Base-by-base conservation (phyloP, 2,888 invertebrate genomes). In the Marronus borbonicus region DNA sequence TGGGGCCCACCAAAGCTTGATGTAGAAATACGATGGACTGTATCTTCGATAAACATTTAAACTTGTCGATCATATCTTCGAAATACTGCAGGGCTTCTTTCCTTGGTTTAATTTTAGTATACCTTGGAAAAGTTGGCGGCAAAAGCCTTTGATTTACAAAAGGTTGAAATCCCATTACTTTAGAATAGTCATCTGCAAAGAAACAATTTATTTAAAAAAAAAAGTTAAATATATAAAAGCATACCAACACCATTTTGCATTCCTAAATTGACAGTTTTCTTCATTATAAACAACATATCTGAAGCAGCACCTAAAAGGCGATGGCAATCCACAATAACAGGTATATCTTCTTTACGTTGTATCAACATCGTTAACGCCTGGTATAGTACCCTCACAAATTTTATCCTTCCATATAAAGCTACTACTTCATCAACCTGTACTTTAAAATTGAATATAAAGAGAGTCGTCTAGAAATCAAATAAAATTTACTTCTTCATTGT, bases 111-210 rank as follows among this genome's bases (percentile, higher is more conserved):
- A 98, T 97, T 89, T 96, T 95, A 0, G 98, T 97, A 88, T 97
- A 98, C 24, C 99, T 93, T 0, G 99, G 99, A 90, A 99, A 99
- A 20, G 99, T 98, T 0, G 99, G 98, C n/a, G 99, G 99, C 76
- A 99, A 90, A 70, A 98, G 91, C 62, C 98, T 93, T 89, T 98
- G 98, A 90, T 99, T 99, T 64, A 98, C 95, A 88, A 97, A 93
- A 2, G 98, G 97, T 86, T 98, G 98, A 89, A 99, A 99, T 0
- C 98, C 98, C 91, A 96, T 93, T n/a, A 94, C 93, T 86, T 93
- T 93, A 7, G 94, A 94, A 80, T 93, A 92, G 83, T 94, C 94
- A 17, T 91, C 93, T 93, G 85, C 0, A 50, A 24, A 39, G 17
- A 17, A 77, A 82, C 76, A 65, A 39, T 44, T 10, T 10, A 8